Evolutionary conservation across 1,140 invertebrate genomes (phyloP), one percentile per base, ranked within the genome.

Genomic region (Trinorchestia longiramus): DNA sequence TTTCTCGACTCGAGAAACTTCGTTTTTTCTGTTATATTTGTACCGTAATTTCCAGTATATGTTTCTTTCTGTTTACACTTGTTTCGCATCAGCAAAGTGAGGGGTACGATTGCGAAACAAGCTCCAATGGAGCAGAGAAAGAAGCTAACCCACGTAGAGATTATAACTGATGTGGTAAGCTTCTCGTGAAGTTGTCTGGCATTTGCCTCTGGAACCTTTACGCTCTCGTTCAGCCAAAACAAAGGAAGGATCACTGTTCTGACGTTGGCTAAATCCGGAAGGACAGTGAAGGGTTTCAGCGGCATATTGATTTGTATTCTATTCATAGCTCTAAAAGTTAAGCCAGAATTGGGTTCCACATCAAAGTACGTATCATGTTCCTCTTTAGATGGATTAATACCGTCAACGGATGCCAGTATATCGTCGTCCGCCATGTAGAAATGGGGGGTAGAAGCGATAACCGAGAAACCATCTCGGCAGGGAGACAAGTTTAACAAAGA

Each of bases 351-450:
- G n/a, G 98, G 98, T 97, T 99, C 98, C 88, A 98, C 97, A 95
- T 98, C 98, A 90, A 98, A 97, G 96, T 97, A 98, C 0, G 98
- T 98, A 96, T 98, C 98, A 97, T 99, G 99, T 95, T 98, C 97
- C 43, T 98, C 97, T 95, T 97, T 97, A 95, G 98, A 97, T 0
- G 99, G 99, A 6, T 97, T 96, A 23, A 99, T 97, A 41, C 99
- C 99, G 43, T 98, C 98, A 0, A 99, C 97, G 77, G 98, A 98
- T 87, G 98, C 97, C 77, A 98, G 97, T 17, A 99, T 97, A 0
- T 97, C 97, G 3, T 98, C 97, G 97, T 98, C 98, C 3, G 98
- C 98, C 96, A 98, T 97, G 97, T 98, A 98, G 97, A 99, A 99
- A 97, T 99, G 99, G 3, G 99, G 99, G 97, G 98, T 98, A 42